A percentile compares a stretch with the other conserved stretches of the same genome.
Evolutionary conservation across 2,113 vertebrate genomes (phyloP).

Genomic region (Apteryx mantelli): DNA sequence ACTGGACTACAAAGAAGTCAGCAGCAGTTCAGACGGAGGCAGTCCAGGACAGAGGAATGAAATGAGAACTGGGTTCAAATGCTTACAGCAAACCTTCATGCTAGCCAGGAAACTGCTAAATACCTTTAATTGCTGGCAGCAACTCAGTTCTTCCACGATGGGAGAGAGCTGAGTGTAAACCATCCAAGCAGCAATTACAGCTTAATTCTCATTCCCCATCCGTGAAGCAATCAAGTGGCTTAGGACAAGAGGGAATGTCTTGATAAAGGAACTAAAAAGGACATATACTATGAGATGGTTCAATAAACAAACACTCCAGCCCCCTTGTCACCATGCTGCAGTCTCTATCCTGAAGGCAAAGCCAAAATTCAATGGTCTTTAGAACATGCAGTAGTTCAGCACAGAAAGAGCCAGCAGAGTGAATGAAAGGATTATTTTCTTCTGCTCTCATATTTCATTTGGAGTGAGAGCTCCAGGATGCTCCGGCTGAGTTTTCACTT

Average conservation of each 20-base stretch:
- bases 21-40: background rate
- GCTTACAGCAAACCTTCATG: background rate
- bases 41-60: background rate
- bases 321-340: background rate
- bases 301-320: background rate
- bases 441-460: background rate
- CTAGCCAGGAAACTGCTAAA: background rate
- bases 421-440: background rate
- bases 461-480: background rate
- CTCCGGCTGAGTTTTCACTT: background rate
- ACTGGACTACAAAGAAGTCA: background rate
- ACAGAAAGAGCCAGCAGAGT: background rate
- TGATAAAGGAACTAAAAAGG: background rate
- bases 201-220: background rate
- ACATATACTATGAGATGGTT: background rate
- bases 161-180: background rate
- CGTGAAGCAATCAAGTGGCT: background rate
- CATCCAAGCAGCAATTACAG: background rate
- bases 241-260: background rate
- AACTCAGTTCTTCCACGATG: background rate
- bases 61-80: background rate
- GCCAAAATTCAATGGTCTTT: background rate
- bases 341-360: background rate
- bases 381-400: background rate
- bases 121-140: background rate